A percentile compares a stretch with the other conserved stretches of the same genome.
Conservation (phyloP, 2,888 invertebrate species). For the Baronia brevicornis region DNA sequence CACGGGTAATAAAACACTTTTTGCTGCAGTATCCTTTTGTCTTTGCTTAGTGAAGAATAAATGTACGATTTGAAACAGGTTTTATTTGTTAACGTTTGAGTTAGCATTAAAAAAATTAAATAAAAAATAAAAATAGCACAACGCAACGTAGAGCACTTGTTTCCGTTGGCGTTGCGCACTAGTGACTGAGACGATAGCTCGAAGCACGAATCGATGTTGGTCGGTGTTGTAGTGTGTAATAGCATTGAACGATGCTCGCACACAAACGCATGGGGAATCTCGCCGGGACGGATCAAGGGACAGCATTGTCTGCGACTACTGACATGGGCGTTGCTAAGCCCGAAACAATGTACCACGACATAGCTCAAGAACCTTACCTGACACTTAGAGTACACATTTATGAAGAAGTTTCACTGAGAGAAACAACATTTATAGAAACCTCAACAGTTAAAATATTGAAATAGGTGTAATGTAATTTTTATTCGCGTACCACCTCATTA, state of each 20-base stretch:
- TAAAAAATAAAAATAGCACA: slow-evolving; percentile 57
- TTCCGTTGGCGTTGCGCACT: slow-evolving; percentile 68
- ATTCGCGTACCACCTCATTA: too few relatives aligned
- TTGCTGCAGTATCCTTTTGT: slow-evolving; percentile 32
- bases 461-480: too few relatives aligned
- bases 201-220: slow-evolving; percentile 71
- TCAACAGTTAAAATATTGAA: too few relatives aligned
- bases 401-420: too few relatives aligned
- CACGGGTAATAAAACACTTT: slow-evolving; percentile 40
- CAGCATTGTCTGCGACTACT: slow-evolving; percentile 34
- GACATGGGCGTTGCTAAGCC: too few relatives aligned
- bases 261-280: slow-evolving; percentile 32
- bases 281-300: slow-evolving; percentile 24
- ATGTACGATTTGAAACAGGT: slow-evolving; percentile 48
- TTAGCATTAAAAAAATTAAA: slow-evolving; percentile 47
- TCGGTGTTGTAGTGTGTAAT: slow-evolving; percentile 48
- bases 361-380: too few relatives aligned
- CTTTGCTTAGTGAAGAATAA: slow-evolving; percentile 35
- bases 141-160: slow-evolving; percentile 44
- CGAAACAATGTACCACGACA: too few relatives aligned
- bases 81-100: slow-evolving; percentile 43
- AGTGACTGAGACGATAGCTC: slow-evolving; percentile 59
- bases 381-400: too few relatives aligned
- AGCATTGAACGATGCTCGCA: slow-evolving; percentile 29
- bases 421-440: too few relatives aligned